phyloP scores from a whole-genome alignment of 1,140 invertebrate species.

The Drosophila jambulina region DNA sequence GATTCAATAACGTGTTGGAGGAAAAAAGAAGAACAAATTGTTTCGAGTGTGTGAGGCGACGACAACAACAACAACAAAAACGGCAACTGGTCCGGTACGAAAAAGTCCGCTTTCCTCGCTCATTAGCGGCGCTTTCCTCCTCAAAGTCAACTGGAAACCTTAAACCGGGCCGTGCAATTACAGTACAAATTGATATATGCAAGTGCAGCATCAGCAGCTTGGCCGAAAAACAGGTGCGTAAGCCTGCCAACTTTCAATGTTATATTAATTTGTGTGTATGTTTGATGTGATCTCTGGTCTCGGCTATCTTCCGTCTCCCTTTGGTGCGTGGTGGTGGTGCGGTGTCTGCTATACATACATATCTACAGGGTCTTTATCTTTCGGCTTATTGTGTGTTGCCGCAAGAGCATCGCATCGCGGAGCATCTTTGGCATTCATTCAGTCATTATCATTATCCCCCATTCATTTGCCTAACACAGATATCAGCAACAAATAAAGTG shows the following conservation, averaged over 20 bases:
- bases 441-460: constrained; percentile 37
- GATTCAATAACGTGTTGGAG: constrained; percentile 61
- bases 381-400: constrained; percentile 27
- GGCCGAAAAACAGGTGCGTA: constrained; percentile 45
- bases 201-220: constrained; percentile 18
- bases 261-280: constrained; percentile 14
- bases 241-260: constrained; percentile 38
- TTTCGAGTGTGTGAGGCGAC: constrained; percentile 52
- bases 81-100: constrained; percentile 66
- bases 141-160: constrained; percentile 62
- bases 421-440: constrained; percentile 53
- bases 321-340: constrained; percentile 19
- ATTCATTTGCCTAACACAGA: constrained; percentile 64
- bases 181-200: constrained; percentile 50
- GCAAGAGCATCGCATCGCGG: constrained; percentile 20
- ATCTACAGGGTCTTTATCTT: constrained; percentile 24
- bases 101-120: constrained; percentile 80
- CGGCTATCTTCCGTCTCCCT: constrained; percentile 21
- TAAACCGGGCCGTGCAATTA: constrained; percentile 26
- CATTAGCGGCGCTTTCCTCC: constrained; percentile 73
- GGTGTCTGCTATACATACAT: constrained; percentile 29
- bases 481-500: constrained; percentile 63
- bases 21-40: constrained; percentile 70
- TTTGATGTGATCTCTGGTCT: constrained; percentile 20
- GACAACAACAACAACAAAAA: constrained; percentile 42